These are phyloP conservation scores for Dicrostonyx torquatus DNA, from an alignment of 2,797 vertebrate species.

Conservation along the genomic window DNA sequence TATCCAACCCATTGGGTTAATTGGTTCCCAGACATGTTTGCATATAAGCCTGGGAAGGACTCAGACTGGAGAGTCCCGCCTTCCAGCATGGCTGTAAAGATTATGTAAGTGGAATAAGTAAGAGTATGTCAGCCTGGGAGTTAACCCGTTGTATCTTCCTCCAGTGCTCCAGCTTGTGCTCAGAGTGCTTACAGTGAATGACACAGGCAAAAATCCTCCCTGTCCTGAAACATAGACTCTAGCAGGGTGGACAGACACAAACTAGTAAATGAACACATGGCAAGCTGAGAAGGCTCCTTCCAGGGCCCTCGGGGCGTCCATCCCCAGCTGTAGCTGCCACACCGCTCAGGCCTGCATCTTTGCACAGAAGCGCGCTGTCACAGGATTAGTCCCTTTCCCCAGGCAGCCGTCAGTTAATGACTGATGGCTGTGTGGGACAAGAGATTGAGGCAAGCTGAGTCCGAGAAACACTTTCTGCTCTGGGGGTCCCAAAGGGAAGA, in stretches of 20 bases:
- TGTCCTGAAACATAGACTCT: background rate
- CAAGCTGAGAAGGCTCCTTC: rapidly evolving
- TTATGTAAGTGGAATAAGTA: background rate
- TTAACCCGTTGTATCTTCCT: conserved; percentile 10
- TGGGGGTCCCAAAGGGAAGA: background rate
- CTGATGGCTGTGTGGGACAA: too few relatives aligned
- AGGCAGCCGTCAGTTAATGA: background rate
- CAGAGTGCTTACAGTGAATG: background rate
- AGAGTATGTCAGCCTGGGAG: conserved; percentile 19
- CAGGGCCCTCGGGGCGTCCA: background rate
- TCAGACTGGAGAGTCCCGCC: conserved; percentile 7
- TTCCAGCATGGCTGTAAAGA: background rate
- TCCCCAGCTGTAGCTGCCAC: background rate
- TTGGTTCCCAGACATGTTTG: conserved; percentile 42
- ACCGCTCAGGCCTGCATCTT: background rate
- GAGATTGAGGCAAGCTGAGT: background rate
- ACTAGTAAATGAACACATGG: background rate
- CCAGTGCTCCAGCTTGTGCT: background rate
- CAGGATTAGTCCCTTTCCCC: rapidly evolving
- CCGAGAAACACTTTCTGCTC: background rate
- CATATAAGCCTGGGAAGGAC: background rate
- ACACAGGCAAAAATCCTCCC: background rate
- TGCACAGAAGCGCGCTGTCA: background rate
- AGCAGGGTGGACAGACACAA: background rate
- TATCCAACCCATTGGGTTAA: background rate